Evolutionary conservation across 2,888 invertebrate species (phyloP), one percentile per base, ranked within the genome.

Genomic region (Campoletis raptor): DNA sequence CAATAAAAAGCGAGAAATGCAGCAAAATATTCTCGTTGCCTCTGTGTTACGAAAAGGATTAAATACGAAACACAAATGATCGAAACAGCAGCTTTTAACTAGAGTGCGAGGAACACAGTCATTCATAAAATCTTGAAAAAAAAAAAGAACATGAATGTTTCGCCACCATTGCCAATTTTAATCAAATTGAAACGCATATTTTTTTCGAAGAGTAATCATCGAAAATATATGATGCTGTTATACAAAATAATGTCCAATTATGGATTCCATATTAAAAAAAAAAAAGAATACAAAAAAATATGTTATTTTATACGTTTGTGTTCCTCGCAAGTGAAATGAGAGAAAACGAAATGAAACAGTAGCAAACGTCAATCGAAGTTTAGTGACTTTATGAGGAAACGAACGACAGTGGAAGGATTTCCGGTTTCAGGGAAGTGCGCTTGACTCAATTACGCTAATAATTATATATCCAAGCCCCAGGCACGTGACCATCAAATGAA

Each of bases 401-500:
- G 52, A 12, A 61, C 48, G 15, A 52, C 37, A 48, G 54, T 18
- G 37, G 24, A 37, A 57, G 61, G 36, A 37, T 54, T 79, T 76
- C 85, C 79, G 79, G 79, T 76, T 37, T 15, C 42, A 21, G 24
- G 12, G n/a, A 36, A 42, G 42, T 9, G 45, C 45, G 70, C 42
- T 64, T n/a, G 64, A 30, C 36, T 77, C 77, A 66, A 76, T 76
- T 61, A 61, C 48, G 61, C 2, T 54, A 83, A 83, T 45, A 64
- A 66, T 72, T 30, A 67, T 30, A 67, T 42, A 45, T 67, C 74
- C 45, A 40, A 36, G 45, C 10, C 48, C 57, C 61, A 52, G 24
- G 45, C 73, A 73, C 83, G 78, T 40, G 57, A 67, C 36, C 70
- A 45, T 80, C 82, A 54, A 83, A 85, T 54, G 54, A 83, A 79